phyloP scores from a whole-genome alignment of 2,797 vertebrate species.

The Molossus molossus region DNA sequence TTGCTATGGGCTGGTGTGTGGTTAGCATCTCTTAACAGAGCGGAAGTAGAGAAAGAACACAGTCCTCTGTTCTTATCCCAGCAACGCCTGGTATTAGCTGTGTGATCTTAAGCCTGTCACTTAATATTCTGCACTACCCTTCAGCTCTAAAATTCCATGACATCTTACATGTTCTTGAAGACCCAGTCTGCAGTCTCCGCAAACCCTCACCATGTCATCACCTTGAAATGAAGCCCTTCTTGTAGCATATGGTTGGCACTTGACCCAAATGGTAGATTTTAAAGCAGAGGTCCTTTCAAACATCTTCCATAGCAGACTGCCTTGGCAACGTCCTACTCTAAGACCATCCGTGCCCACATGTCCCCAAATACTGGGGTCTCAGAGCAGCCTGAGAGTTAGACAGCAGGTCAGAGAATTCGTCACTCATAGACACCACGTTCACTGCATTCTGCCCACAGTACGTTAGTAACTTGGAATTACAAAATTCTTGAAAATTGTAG shows the following conservation, averaged over 20 bases:
- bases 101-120: background rate
- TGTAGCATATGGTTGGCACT: background rate
- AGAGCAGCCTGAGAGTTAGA: background rate
- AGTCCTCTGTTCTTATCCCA: background rate
- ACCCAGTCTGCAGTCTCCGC: background rate
- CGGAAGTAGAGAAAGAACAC: background rate
- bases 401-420: background rate
- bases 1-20: background rate
- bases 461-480: background rate
- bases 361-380: background rate
- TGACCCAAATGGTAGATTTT: background rate
- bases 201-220: background rate
- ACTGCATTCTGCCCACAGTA: no score
- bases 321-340: background rate
- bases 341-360: background rate
- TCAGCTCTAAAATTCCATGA: background rate
- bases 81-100: background rate
- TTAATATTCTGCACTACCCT: background rate
- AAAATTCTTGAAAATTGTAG: slow-evolving; percentile 1
- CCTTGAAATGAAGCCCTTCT: slow-evolving; percentile 36
- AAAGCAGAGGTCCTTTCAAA: background rate
- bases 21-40: background rate
- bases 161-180: slow-evolving; percentile 19
- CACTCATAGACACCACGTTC: background rate
- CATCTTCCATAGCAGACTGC: background rate